Percentiles rank a stretch among this genome's conserved stretches.
phyloP scores from a whole-genome alignment of 2,888 invertebrate species.

The Atethmia centrago region DNA sequence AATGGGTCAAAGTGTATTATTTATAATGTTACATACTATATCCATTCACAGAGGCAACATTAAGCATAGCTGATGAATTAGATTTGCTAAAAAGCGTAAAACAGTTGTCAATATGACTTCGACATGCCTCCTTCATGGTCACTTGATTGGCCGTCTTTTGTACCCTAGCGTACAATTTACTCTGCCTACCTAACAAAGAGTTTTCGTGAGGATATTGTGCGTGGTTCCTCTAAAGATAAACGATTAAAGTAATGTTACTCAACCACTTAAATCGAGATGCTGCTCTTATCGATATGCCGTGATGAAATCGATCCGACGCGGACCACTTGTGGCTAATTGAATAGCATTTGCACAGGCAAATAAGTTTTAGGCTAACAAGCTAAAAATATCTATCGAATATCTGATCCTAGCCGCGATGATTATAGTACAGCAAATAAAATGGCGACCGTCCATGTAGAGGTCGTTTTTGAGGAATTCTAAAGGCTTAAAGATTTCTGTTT shows the following conservation, averaged over 20 bases:
- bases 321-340: slow-evolving; percentile 47
- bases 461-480: background rate
- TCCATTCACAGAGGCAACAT: background rate
- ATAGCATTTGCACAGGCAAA: slow-evolving; percentile 28
- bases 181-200: slow-evolving; percentile 36
- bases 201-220: slow-evolving; percentile 43
- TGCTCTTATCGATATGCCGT: slow-evolving; percentile 47
- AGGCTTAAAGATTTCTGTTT: background rate
- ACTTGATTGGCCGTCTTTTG: slow-evolving; percentile 17
- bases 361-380: slow-evolving; percentile 13
- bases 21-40: background rate
- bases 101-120: slow-evolving; percentile 7
- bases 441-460: background rate
- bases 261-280: slow-evolving; percentile 55
- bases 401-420: background rate
- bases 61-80: background rate
- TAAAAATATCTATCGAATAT: background rate
- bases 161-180: slow-evolving; percentile 19
- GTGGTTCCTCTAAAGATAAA: slow-evolving; percentile 51
- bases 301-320: slow-evolving; percentile 49
- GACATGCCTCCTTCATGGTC: slow-evolving; percentile 8
- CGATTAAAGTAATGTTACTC: slow-evolving; percentile 44
- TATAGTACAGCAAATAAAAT: background rate
- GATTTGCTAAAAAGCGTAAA: slow-evolving; percentile 5
- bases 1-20: background rate